Evolutionary conservation across 2,113 vertebrate species (phyloP).

Genomic region (Hucho hucho): DNA sequence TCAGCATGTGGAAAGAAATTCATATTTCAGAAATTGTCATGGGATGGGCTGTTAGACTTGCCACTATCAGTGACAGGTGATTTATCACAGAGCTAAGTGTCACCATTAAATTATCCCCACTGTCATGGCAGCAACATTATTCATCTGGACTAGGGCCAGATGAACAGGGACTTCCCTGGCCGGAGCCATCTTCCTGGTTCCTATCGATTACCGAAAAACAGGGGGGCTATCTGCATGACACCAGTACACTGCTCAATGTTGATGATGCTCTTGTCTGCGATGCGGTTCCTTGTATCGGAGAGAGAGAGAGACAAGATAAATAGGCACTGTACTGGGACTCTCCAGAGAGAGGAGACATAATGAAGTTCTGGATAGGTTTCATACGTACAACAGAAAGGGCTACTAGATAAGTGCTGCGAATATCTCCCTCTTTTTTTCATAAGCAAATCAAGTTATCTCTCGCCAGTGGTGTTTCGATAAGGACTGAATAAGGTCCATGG

Average conservation of each 20-base stretch:
- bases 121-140: conserved; percentile 98
- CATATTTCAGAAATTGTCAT: conserved; percentile 85
- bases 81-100: conserved; percentile 90
- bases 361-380: conserved; percentile 77
- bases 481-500: conserved; percentile 66
- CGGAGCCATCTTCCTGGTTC: conserved; percentile 70
- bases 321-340: conserved; percentile 71
- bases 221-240: conserved; percentile 83
- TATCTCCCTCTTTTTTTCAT: conserved; percentile 67
- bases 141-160: conserved; percentile 85
- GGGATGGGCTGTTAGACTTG: conserved; percentile 73
- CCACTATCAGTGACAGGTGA: conserved; percentile 80
- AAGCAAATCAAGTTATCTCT: conserved; percentile 78
- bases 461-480: conserved; percentile 70
- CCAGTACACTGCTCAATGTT: conserved; percentile 82
- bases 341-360: conserved; percentile 74
- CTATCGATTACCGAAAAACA: conserved; percentile 81
- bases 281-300: conserved; percentile 52
- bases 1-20: conserved; percentile 71
- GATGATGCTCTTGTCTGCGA: conserved; percentile 76
- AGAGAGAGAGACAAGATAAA: conserved; percentile 66
- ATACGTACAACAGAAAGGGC: conserved; percentile 69
- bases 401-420: conserved; percentile 70
- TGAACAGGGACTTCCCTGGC: conserved; percentile 75
- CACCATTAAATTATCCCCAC: conserved; percentile 90